Evolutionary conservation across 2,797 vertebrate species (phyloP).

Genomic region (Rallus crepitans): DNA sequence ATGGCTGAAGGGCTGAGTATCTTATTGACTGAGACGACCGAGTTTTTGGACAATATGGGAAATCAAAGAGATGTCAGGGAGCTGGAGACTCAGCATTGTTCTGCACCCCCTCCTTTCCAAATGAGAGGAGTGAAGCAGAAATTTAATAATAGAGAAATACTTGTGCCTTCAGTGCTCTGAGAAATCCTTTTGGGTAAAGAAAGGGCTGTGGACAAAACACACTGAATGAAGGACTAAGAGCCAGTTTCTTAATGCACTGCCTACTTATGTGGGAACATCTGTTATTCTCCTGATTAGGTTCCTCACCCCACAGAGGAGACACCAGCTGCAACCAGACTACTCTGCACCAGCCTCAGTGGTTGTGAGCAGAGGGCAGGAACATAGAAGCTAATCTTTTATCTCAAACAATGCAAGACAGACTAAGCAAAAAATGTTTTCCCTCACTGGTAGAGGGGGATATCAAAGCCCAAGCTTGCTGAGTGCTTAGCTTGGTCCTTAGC

Average conservation of each 20-base stretch:
- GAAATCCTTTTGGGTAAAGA: conserved; percentile 5
- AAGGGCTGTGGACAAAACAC: neutral
- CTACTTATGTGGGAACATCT: neutral
- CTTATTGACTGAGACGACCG: neutral
- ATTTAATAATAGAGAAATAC: neutral
- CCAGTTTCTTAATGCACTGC: neutral
- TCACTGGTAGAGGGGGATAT: neutral
- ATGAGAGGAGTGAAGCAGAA: neutral
- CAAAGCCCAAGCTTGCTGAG: neutral
- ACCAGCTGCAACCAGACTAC: neutral
- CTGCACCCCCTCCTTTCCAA: neutral
- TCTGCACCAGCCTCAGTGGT: neutral
- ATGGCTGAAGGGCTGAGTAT: neutral
- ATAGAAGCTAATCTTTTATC: neutral
- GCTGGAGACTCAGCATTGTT: neutral
- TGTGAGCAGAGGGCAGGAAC: neutral
- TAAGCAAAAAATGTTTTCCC: neutral
- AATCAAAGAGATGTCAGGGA: conserved; percentile 58
- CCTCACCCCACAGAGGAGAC: neutral
- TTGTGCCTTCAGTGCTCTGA: neutral
- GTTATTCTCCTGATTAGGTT: neutral
- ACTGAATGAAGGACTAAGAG: neutral
- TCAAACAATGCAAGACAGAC: neutral
- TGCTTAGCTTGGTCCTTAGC: neutral
- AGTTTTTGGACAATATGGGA: conserved; percentile 43